Conservation (phyloP, 2,888 invertebrate genomes). For the Amorpha juglandis region DNA sequence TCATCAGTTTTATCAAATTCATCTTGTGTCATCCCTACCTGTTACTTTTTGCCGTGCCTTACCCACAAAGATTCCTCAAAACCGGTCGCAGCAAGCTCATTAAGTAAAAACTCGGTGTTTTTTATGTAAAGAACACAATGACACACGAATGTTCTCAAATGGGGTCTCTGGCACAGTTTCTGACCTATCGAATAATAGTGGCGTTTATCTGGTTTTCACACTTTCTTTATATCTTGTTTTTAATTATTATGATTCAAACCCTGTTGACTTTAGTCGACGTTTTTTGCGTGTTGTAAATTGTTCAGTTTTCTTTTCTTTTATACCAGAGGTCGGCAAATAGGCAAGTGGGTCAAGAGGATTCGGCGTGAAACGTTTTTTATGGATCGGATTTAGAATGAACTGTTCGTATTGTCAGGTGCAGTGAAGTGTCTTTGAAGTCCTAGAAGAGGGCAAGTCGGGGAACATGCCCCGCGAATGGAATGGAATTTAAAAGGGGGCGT, state of each 20-base stretch:
- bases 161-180: slow-evolving; percentile 10
- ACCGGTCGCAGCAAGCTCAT: slow-evolving; percentile 37
- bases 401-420: too few relatives aligned
- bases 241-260: slow-evolving; percentile 1
- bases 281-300: not conserved
- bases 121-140: slow-evolving; percentile 24
- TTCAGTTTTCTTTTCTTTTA: not conserved
- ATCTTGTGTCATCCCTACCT: slow-evolving; percentile 12
- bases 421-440: too few relatives aligned
- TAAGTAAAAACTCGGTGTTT: slow-evolving; percentile 7
- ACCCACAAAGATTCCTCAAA: slow-evolving; percentile 40
- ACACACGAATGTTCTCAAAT: slow-evolving; percentile 15
- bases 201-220: slow-evolving; percentile 5
- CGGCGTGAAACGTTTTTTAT: too few relatives aligned
- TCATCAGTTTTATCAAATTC: not conserved
- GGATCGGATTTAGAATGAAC: too few relatives aligned
- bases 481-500: too few relatives aligned
- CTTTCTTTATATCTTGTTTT: slow-evolving; percentile 1
- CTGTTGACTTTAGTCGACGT: not conserved
- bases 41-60: slow-evolving; percentile 17
- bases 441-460: too few relatives aligned
- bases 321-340: not conserved
- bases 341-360: too few relatives aligned
- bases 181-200: slow-evolving; percentile 10
- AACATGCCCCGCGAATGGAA: too few relatives aligned